phyloP scores from a whole-genome alignment of 2,797 vertebrate genomes.

The Melopsittacus undulatus region DNA sequence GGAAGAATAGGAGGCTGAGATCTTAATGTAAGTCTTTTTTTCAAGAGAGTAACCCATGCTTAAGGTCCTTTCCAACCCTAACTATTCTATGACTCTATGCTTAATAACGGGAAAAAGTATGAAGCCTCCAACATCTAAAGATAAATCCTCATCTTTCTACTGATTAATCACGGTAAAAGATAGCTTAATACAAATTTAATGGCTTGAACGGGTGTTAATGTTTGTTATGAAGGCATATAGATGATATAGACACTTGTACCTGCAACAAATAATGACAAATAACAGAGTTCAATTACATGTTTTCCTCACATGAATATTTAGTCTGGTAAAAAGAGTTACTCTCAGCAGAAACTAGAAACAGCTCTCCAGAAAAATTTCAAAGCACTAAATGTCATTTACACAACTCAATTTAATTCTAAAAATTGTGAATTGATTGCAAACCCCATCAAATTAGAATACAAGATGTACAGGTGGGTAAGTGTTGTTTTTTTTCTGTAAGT shows the following conservation, averaged over 20 bases:
- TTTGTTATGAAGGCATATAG: not conserved
- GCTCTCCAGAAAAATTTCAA: not conserved
- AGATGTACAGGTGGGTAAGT: rapidly evolving
- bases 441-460: not conserved
- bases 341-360: not conserved
- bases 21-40: not conserved
- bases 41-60: not conserved
- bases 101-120: not conserved
- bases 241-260: not conserved
- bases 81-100: too few species aligned
- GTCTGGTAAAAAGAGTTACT: not conserved
- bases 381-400: not conserved
- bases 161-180: not conserved
- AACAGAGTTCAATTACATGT: not conserved
- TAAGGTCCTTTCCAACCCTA: too few species aligned
- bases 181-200: not conserved
- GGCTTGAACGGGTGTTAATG: not conserved
- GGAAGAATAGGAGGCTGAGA: not conserved
- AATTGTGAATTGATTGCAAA: not conserved
- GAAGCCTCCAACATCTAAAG: not conserved
- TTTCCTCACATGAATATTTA: not conserved
- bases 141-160: not conserved
- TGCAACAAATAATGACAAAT: not conserved
- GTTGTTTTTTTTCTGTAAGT: not conserved
- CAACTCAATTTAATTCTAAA: not conserved